phyloP scores from a whole-genome alignment of 1,140 invertebrate genomes.

The Tetramorium simillimum region DNA sequence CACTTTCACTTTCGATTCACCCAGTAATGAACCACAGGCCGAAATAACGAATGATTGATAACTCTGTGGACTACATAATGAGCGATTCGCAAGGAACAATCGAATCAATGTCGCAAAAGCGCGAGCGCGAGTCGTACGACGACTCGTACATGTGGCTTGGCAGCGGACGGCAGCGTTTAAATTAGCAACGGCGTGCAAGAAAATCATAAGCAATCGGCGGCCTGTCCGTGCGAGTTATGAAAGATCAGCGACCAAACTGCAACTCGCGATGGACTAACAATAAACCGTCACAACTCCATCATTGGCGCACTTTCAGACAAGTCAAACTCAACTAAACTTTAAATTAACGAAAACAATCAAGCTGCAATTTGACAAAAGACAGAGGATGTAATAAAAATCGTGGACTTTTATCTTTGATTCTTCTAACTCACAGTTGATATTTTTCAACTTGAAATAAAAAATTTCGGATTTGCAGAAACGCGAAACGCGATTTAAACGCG shows the following conservation, averaged over 20 bases:
- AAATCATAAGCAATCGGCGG: conserved; percentile 49
- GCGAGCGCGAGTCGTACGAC: not conserved
- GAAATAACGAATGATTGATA: conserved; percentile 46
- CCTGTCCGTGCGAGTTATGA: not conserved
- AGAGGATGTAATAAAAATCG: not conserved
- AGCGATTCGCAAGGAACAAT: conserved; percentile 34
- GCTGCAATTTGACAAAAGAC: not conserved
- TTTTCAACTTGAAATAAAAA: not conserved
- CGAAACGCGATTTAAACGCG: too few relatives aligned
- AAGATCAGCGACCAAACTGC: not conserved
- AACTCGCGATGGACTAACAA: not conserved
- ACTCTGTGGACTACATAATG: not conserved
- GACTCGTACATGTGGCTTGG: not conserved
- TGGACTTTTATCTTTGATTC: not conserved
- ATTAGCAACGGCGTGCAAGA: conserved; percentile 38
- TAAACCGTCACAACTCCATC: not conserved
- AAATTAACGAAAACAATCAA: too few relatives aligned
- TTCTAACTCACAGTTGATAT: not conserved
- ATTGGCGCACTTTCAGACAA: not conserved
- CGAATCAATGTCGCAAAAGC: conserved; percentile 32
- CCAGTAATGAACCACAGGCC: conserved; percentile 29
- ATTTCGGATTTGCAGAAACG: not conserved
- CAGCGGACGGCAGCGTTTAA: conserved; percentile 26
- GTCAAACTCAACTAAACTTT: not conserved
- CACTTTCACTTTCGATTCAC: conserved; percentile 45